phyloP scores from a whole-genome alignment of 2,113 vertebrate genomes.

The Hystrix cristata region DNA sequence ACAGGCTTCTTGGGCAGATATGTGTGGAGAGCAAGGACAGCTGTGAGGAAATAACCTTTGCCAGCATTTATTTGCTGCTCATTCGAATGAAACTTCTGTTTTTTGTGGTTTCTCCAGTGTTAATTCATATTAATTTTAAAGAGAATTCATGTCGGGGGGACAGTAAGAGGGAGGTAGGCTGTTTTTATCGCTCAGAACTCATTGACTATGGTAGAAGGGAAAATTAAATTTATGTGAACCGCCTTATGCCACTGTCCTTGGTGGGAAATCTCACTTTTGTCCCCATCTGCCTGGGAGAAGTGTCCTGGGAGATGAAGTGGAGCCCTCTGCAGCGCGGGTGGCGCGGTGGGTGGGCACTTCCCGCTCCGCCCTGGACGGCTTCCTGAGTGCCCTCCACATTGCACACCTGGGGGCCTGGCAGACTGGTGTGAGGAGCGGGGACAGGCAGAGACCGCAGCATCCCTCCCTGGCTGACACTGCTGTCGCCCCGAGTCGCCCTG shows the following conservation, averaged over 20 bases:
- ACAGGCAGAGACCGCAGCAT: too few species aligned
- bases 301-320: not conserved
- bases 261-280: not conserved
- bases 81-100: not conserved
- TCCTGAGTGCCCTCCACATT: not conserved
- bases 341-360: not conserved
- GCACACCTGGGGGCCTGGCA: too few species aligned
- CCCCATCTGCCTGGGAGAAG: not conserved
- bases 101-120: not conserved
- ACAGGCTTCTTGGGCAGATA: not conserved
- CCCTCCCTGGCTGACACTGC: not conserved
- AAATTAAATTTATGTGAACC: not conserved
- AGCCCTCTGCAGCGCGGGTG: not conserved
- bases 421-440: not conserved
- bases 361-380: fast-evolving
- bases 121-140: not conserved
- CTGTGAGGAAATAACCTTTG: not conserved
- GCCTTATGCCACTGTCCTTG: not conserved
- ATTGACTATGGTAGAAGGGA: not conserved
- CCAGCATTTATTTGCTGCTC: not conserved
- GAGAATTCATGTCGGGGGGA: not conserved
- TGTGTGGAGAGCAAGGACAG: not conserved
- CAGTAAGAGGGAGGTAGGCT: not conserved
- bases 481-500: not conserved
- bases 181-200: not conserved